Evolutionary conservation across 2,888 invertebrate genomes (phyloP), one percentile per base, ranked within the genome.

Genomic region (Xiphydria camelus): DNA sequence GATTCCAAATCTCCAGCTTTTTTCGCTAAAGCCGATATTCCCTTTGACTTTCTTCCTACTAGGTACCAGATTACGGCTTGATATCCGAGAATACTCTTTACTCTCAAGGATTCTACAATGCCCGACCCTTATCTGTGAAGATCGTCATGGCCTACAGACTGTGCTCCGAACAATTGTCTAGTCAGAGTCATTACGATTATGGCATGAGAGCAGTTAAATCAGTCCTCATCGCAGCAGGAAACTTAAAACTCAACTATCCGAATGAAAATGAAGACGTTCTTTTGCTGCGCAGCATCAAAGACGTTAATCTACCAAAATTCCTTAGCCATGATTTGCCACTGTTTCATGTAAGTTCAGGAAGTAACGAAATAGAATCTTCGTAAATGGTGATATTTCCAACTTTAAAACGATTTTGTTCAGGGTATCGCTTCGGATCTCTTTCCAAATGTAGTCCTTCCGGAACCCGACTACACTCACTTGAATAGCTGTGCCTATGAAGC

Each of bases 401-500:
- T n/a, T n/a, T 5, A 12, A 29, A 29, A 14, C 12, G 12, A 14
- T 1, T 66, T 77, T 32, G 78, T 78, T 54, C 70, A 83, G 72
- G 84, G 84, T 31, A 85, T 85, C 41, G 79, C 82, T 39, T 82
- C 83, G 1, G 85, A 85, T 70, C 70, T 86, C 37, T 86, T 86
- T 64, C 85, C 85, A 1, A 81, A 80, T 1, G 75, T 83, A 0
- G 57, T 65, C 0, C 69, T 84, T 4, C 77, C 79, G 68, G 80
- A 81, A 51, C 85, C 94, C 0, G 94, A 94, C 61, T 88, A 95
- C 66, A 85, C 84, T 0, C 75, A 85, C 9, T 80, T 92, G 51
- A 83, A 88, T 52, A 76, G 79, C 20, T 85, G 85, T 5, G 77
- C 83, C 61, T 76, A 78, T 36, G 83, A 88, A 60, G 82, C 83